Evolutionary conservation across 2,113 vertebrate genomes (phyloP), one percentile per base, ranked within the genome.

Genomic region (Rattus rattus): DNA sequence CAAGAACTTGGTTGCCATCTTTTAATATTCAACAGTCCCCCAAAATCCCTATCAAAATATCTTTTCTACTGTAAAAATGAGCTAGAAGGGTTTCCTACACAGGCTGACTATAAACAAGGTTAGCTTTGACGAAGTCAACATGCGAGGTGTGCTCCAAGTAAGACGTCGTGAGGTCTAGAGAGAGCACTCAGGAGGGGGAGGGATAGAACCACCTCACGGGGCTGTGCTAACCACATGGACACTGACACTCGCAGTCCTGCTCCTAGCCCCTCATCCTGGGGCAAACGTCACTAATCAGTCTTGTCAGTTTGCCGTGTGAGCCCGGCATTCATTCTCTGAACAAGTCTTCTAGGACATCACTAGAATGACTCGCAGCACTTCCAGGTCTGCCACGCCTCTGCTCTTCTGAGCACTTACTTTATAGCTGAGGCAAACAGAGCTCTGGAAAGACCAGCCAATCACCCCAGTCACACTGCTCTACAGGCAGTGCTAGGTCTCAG

Each of bases 371-470:
- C 84, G 77, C 59, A 70, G 56, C 8, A 36, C 54, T 65, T 39
- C 7, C 19, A 39, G 52, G 0, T 56, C 56, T 75, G 88, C 5
- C 10, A 33, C 12, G 0, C 10, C 86, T 75, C 73, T 39, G 47
- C 49, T 95, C 20, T 72, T 52, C 77, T 52, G 84, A 63, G 91
- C 87, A 81, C 26, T 93, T 91, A 94, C 79, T 97, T 92, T 84
- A 88, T 3, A 93, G 67, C 69, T 61, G 69, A 84, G 63, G 63
- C 54, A 97, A 95, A 88, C 73, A 79, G 83, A 83, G 47, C 77
- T 13, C 52, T 69, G n/a, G 59, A 63, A 81, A 95, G 88, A 94
- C 59, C 76, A 69, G 91, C 52, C 61, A 67, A 77, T 92, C 80
- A 8, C 72, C 61, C 69, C 76, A 63, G 92, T 83, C 80, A 79